A percentile compares a stretch with the other conserved stretches of the same genome.
phyloP scores from a whole-genome alignment of 2,113 vertebrate genomes.

The Arenaria interpres region DNA sequence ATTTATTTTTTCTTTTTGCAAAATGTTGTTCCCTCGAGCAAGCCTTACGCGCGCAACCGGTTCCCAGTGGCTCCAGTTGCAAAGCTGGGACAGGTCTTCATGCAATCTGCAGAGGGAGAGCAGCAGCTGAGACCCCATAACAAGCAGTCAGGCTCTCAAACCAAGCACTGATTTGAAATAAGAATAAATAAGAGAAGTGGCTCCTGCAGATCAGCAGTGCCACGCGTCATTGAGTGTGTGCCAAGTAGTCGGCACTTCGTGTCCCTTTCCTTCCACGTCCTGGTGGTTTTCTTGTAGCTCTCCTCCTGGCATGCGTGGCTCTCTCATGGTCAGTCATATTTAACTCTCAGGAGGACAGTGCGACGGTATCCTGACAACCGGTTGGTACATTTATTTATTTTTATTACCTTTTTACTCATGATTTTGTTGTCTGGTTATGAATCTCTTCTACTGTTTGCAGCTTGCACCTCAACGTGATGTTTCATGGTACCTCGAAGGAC shows the following conservation, averaged over 20 bases:
- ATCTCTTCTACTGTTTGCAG: slow-evolving; percentile 36
- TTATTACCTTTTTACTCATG: not conserved
- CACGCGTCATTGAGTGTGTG: rapidly evolving
- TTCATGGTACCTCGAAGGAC: not conserved
- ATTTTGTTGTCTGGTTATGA: not conserved
- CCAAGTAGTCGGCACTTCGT: not conserved
- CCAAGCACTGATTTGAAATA: not conserved
- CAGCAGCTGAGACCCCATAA: not conserved
- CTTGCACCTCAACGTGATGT: not conserved
- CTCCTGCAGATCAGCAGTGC: not conserved
- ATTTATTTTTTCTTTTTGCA: not conserved
- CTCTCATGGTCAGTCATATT: slow-evolving; percentile 71
- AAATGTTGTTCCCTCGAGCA: rapidly evolving
- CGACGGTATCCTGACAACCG: not conserved
- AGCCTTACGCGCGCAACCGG: not conserved
- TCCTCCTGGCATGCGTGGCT: slow-evolving; percentile 21
- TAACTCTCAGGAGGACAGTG: slow-evolving; percentile 60
- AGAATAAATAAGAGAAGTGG: not conserved
- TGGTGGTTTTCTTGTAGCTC: not conserved
- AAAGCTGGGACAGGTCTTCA: not conserved
- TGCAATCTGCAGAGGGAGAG: not conserved
- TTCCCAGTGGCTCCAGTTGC: not conserved
- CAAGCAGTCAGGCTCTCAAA: not conserved
- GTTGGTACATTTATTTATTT: slow-evolving; percentile 69
- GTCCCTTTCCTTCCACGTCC: slow-evolving; percentile 61